phyloP scores from a whole-genome alignment of 1,140 invertebrate genomes.

The Dreissena rostriformis region DNA sequence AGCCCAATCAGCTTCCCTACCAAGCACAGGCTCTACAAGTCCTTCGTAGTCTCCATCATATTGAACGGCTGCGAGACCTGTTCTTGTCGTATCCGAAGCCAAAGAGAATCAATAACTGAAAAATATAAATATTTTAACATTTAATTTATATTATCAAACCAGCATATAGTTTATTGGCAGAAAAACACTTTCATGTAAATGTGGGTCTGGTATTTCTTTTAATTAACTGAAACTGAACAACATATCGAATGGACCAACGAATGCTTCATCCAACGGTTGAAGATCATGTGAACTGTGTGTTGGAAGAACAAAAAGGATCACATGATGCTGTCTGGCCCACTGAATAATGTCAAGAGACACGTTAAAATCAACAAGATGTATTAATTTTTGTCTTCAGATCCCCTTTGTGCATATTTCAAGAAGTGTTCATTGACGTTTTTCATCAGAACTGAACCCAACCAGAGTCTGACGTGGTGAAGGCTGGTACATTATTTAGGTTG shows the following conservation, averaged over 20 bases:
- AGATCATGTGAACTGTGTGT: constrained; percentile 42
- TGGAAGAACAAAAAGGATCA: constrained; percentile 42
- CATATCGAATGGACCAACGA: constrained; percentile 34
- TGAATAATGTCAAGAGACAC: background rate
- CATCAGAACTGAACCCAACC: constrained; percentile 26
- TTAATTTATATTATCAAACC: too few species aligned
- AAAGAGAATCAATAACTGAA: too few species aligned
- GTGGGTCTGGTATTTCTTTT: too few species aligned
- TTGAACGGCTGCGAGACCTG: too few species aligned
- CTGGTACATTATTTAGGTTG: background rate
- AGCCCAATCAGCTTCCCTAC: too few species aligned
- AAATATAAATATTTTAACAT: too few species aligned
- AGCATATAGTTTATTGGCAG: too few species aligned
- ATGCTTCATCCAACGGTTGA: constrained; percentile 16
- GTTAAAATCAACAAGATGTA: constrained; percentile 10
- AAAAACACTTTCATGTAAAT: too few species aligned
- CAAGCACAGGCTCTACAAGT: too few species aligned
- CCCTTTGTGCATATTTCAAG: background rate
- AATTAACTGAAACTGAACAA: too few species aligned
- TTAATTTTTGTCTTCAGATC: background rate
- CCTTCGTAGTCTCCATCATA: too few species aligned
- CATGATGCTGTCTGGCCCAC: constrained; percentile 24
- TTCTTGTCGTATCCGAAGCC: too few species aligned
- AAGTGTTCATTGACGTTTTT: constrained; percentile 25
- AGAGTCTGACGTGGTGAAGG: background rate